phyloP scores from a whole-genome alignment of 2,797 vertebrate genomes.

The Pachyuromys duprasi region DNA sequence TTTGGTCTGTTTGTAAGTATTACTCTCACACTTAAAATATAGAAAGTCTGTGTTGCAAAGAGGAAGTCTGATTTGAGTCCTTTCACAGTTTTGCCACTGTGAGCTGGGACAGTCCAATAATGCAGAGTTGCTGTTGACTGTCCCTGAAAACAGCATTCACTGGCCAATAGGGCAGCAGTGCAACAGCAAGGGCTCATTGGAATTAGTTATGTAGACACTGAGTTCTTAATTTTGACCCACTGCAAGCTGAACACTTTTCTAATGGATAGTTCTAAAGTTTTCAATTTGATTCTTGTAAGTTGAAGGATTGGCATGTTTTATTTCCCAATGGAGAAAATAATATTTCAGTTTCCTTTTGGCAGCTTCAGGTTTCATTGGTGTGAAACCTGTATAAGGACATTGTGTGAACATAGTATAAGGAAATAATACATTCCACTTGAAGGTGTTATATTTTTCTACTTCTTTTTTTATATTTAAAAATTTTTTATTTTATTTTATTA shows the following conservation, averaged over 20 bases:
- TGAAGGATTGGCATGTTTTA: neutral
- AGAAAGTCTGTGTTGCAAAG: neutral
- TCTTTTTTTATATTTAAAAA: too few relatives aligned
- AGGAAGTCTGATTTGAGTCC: neutral
- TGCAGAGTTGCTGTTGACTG: neutral
- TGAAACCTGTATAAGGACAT: too few relatives aligned
- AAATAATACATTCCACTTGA: constrained; percentile 33
- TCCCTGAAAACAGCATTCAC: neutral
- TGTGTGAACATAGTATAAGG: neutral
- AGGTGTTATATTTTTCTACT: neutral
- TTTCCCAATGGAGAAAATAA: neutral
- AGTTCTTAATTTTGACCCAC: neutral
- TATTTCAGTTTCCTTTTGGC: neutral
- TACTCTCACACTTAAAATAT: neutral
- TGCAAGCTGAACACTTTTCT: neutral
- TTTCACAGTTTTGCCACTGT: neutral
- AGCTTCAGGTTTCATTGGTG: constrained; percentile 6
- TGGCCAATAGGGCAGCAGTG: accelerated
- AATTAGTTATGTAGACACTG: neutral
- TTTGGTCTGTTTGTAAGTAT: neutral
- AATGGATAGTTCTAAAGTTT: neutral
- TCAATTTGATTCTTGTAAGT: constrained; percentile 51
- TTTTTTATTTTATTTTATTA: too few relatives aligned
- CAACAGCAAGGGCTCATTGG: neutral
- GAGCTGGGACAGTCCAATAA: neutral